Evolutionary conservation across 2,113 vertebrate genomes (phyloP).

Genomic region (Progne subis): DNA sequence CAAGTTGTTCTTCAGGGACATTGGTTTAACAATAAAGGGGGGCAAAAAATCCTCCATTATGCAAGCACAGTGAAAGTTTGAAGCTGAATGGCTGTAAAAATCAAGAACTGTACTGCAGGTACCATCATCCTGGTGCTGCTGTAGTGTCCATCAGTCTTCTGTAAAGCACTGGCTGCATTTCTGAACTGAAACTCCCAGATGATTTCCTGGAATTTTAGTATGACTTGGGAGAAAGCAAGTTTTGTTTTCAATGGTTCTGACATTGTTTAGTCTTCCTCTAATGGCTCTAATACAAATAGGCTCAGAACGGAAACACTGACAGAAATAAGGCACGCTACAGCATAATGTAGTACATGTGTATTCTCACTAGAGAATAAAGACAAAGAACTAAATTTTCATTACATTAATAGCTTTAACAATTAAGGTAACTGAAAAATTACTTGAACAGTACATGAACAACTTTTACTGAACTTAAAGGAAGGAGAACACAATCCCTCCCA

Average conservation of each 20-base stretch:
- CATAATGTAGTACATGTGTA: not conserved
- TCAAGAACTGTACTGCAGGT: not conserved
- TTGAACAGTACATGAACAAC: not conserved
- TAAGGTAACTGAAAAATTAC: not conserved
- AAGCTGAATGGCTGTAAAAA: not conserved
- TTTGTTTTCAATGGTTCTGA: not conserved
- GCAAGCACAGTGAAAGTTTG: not conserved
- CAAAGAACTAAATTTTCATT: not conserved
- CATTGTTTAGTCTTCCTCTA: not conserved
- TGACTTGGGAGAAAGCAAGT: not conserved
- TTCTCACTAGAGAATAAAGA: not conserved
- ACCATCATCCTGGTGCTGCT: not conserved
- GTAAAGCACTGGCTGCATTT: not conserved
- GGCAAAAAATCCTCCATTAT: not conserved
- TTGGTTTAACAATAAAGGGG: not conserved
- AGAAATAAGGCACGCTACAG: not conserved
- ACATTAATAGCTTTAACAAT: not conserved
- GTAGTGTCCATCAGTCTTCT: not conserved
- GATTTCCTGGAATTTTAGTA: not conserved
- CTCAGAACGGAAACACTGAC: not conserved
- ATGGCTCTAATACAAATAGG: not conserved
- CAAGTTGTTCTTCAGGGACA: not conserved
- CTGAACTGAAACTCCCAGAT: not conserved
- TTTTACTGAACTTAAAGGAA: constrained; percentile 13
- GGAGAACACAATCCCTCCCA: not conserved